Conservation (phyloP, 2,888 invertebrate genomes). For the Diplolepis rosae region DNA sequence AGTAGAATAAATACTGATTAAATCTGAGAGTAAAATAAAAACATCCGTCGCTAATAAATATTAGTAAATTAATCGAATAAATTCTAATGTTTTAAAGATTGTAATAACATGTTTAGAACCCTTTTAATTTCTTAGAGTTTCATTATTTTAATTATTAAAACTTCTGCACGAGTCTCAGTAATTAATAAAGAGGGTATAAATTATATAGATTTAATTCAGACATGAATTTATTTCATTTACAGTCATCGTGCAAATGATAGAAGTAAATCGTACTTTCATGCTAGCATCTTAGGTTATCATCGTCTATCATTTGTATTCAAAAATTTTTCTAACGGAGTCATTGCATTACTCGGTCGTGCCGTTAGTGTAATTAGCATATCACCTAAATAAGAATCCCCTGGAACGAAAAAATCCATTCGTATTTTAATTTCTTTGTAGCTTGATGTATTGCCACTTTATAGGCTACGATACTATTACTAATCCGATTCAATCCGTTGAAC, state of each 20-base stretch:
- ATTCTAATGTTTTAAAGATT: too few species aligned
- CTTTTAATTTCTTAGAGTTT: not conserved
- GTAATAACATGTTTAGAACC: not conserved
- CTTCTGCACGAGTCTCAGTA: not conserved
- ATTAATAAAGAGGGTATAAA: not conserved
- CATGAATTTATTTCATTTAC: not conserved
- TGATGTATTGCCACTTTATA: not conserved
- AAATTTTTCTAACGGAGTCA: conserved; percentile 46
- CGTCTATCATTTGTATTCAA: not conserved
- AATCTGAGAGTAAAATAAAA: too few species aligned
- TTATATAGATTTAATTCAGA: not conserved
- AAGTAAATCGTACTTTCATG: not conserved
- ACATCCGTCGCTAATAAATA: too few species aligned
- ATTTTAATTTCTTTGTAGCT: not conserved
- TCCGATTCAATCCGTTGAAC: not conserved
- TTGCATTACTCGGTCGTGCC: conserved; percentile 41
- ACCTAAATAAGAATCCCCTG: conserved; percentile 52
- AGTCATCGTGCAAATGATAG: not conserved
- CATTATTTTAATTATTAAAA: not conserved
- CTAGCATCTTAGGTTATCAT: not conserved
- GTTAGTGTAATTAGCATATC: conserved; percentile 48
- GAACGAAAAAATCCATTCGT: conserved; percentile 40
- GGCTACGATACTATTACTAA: not conserved
- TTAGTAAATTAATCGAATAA: too few species aligned
- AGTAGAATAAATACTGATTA: too few species aligned